Evolutionary conservation across 2,113 vertebrate genomes (phyloP), one percentile per base, ranked within the genome.

Genomic region (Eubucco bourcierii): DNA sequence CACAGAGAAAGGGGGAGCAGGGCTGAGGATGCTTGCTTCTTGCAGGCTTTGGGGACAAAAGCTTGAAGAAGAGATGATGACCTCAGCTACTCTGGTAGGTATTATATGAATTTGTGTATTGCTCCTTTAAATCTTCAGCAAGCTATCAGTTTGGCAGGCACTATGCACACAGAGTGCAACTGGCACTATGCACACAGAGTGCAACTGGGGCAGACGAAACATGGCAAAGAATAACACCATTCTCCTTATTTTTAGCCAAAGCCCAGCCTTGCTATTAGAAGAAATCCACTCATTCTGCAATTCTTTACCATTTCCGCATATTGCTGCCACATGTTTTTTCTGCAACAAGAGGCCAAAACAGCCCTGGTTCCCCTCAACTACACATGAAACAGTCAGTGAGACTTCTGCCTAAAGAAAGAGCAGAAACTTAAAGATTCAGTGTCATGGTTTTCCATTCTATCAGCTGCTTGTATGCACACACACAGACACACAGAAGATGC

Each of bases 161-260:
- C 44, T 75, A 88, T 71, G 65, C 50, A 87, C 24, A 84, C 33
- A 39, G 70, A 41, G 70, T 47, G 65, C 87, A 96, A 87, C 0
- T 91, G 94, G 95, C 95, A 89, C 44, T 75, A 88, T 71, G 65
- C 50, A 87, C 24, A 84, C 33, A 39, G 70, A 41, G 70, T 47
- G 65, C 87, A 96, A 87, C 0, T 91, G 94, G 95, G 95, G 85
- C 82, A 96, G 87, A 74, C 9, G 7, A 95, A 95, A 93, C 77
- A 90, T 1, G 14, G 80, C 86, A 94, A 88, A 82, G 93, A 83
- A 78, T 58, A 91, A 93, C 76, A 52, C 61, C 29, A 29, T 71
- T 88, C 66, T 85, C 59, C 84, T 68, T 93, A 94, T 92, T 96
- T 96, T 94, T 94, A 95, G 80, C 73, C 80, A 88, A 88, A 92